Evolutionary conservation across 2,113 vertebrate species (phyloP).

Genomic region (Campylorhamphus procurvoides): DNA sequence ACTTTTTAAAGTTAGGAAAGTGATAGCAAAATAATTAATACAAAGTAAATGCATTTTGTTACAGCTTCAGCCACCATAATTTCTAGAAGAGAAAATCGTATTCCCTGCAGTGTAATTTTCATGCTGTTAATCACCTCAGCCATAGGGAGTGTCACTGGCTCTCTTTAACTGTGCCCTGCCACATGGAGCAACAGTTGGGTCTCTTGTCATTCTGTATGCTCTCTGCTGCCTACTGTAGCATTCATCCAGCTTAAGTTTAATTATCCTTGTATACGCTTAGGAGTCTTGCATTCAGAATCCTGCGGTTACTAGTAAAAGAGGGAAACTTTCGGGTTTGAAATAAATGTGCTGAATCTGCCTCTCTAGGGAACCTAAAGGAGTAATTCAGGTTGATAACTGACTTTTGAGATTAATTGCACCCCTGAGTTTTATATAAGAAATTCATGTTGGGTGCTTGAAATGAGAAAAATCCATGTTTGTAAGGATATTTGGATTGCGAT

Average conservation of each 20-base stretch:
- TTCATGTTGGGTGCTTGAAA: neutral
- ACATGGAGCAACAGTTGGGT: fast-evolving
- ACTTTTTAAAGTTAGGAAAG: neutral
- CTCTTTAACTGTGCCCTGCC: neutral
- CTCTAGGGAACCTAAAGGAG: neutral
- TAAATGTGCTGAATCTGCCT: neutral
- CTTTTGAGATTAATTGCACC: neutral
- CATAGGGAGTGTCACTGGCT: fast-evolving
- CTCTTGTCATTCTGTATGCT: neutral
- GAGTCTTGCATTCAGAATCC: neutral
- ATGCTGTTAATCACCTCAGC: neutral
- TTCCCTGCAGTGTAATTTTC: neutral
- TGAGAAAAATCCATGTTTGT: neutral
- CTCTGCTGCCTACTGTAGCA: neutral
- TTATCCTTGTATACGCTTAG: neutral
- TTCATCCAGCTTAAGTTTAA: neutral
- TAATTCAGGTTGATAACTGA: neutral
- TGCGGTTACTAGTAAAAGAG: neutral
- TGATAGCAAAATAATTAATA: neutral
- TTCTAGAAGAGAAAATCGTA: neutral
- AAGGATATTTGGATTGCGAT: neutral
- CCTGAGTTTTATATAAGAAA: neutral
- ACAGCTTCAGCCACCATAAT: neutral
- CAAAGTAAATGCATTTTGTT: neutral
- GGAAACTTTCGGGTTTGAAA: neutral